Percentiles rank a stretch among this genome's conserved stretches.
Conservation (phyloP, 2,888 invertebrate species). For the Dusona sp. region DNA sequence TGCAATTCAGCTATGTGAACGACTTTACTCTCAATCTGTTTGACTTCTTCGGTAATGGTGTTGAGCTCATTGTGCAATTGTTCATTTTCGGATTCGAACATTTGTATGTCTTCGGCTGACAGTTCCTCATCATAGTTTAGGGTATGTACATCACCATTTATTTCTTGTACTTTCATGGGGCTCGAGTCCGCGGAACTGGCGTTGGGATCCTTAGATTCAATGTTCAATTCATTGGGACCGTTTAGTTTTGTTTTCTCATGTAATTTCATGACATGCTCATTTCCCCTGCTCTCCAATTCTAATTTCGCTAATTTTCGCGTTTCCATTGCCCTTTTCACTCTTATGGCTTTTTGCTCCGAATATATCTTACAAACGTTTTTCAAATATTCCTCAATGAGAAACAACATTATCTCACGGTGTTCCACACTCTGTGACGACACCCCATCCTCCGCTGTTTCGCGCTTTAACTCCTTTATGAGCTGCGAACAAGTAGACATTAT, state of each 20-base stretch:
- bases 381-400: conserved; percentile 92
- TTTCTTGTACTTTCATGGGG: conserved; percentile 81
- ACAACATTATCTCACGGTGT: conserved; percentile 91
- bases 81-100: conserved; percentile 96
- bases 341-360: conserved; percentile 94
- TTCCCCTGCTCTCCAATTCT: conserved; percentile 84
- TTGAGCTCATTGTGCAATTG: conserved; percentile 95
- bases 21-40: conserved; percentile 95
- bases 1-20: conserved; percentile 98
- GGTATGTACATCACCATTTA: conserved; percentile 79
- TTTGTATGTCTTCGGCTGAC: conserved; percentile 95
- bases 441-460: conserved; percentile 86
- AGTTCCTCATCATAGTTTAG: conserved; percentile 88
- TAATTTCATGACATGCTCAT: conserved; percentile 67
- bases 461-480: conserved; percentile 91
- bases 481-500: conserved; percentile 93
- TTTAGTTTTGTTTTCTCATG: conserved; percentile 72
- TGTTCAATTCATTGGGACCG: conserved; percentile 72
- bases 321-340: conserved; percentile 94
- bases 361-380: conserved; percentile 95
- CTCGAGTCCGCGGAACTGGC: conserved; percentile 73
- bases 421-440: conserved; percentile 89
- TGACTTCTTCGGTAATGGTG: conserved; percentile 95
- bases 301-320: conserved; percentile 92
- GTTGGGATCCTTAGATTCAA: conserved; percentile 41